These are phyloP conservation scores for Lasioglossum villosulum DNA, from an alignment of 2,888 invertebrate species.

Conservation along the genomic window DNA sequence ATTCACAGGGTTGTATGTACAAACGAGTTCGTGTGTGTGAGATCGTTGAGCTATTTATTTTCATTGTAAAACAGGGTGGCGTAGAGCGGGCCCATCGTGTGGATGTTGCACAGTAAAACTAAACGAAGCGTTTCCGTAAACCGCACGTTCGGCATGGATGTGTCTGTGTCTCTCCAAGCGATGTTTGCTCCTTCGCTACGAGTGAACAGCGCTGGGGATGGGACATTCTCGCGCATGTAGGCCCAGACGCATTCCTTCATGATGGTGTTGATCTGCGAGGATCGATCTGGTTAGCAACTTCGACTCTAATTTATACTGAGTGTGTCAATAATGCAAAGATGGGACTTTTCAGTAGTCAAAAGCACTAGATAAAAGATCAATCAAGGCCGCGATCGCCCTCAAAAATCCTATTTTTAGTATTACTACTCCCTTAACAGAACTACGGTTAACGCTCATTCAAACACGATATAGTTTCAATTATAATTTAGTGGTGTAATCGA, in stretches of 20 bases:
- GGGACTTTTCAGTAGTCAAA: too few relatives aligned
- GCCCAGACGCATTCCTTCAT: slow-evolving; percentile 95
- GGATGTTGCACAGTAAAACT: slow-evolving; percentile 92
- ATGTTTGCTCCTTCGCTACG: slow-evolving; percentile 79
- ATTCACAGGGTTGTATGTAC: slow-evolving; percentile 43
- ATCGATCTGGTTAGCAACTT: background rate
- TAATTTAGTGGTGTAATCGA: too few relatives aligned
- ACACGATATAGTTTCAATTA: too few relatives aligned
- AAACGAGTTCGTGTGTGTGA: background rate
- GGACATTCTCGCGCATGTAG: slow-evolving; percentile 95
- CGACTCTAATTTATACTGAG: background rate
- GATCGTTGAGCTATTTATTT: slow-evolving; percentile 65
- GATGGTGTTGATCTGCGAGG: slow-evolving; percentile 89
- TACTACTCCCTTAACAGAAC: too few relatives aligned
- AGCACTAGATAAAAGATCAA: too few relatives aligned
- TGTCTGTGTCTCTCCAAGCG: slow-evolving; percentile 91
- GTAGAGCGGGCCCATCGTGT: slow-evolving; percentile 91
- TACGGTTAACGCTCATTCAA: too few relatives aligned
- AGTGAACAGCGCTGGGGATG: slow-evolving; percentile 92
- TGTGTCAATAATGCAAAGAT: too few relatives aligned
- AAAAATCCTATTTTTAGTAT: too few relatives aligned
- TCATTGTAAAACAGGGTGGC: slow-evolving; percentile 79
- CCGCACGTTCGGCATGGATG: slow-evolving; percentile 89
- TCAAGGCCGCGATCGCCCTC: too few relatives aligned
- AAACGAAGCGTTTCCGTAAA: slow-evolving; percentile 93